These are phyloP conservation scores for Ctenoplectra terminalis DNA, from an alignment of 1,140 invertebrate species.

Conservation along the genomic window DNA sequence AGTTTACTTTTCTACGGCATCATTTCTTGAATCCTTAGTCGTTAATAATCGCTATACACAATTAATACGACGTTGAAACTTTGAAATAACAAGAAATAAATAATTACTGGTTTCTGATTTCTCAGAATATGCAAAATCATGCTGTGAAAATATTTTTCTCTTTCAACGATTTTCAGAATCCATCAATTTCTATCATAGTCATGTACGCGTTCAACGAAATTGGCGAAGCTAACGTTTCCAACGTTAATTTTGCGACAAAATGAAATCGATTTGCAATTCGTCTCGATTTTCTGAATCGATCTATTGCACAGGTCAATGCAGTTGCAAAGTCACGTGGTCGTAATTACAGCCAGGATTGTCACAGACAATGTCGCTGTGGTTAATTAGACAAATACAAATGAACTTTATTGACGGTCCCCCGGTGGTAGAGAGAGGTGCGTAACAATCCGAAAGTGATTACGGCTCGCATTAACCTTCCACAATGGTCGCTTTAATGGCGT, in stretches of 20 bases:
- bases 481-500: conserved; percentile 58
- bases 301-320: conserved; percentile 2
- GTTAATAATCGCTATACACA: too few relatives aligned
- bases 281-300: not conserved
- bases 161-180: too few relatives aligned
- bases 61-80: too few relatives aligned
- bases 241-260: not conserved
- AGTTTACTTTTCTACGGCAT: too few relatives aligned
- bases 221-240: not conserved
- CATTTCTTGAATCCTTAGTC: too few relatives aligned
- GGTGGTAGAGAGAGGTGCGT: conserved; percentile 3
- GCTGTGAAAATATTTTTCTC: too few relatives aligned
- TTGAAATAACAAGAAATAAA: too few relatives aligned
- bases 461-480: conserved; percentile 57
- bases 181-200: too few relatives aligned
- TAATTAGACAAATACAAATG: conserved; percentile 66
- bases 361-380: conserved; percentile 49
- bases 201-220: not conserved
- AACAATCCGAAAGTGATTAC: conserved; percentile 63
- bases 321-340: conserved; percentile 27
- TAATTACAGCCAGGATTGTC: conserved; percentile 48
- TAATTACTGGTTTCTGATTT: too few relatives aligned
- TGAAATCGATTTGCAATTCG: not conserved
- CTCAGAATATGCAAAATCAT: too few relatives aligned
- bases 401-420: conserved; percentile 55